Evolutionary conservation across 2,888 invertebrate genomes (phyloP).

Genomic region (Tuta absoluta): DNA sequence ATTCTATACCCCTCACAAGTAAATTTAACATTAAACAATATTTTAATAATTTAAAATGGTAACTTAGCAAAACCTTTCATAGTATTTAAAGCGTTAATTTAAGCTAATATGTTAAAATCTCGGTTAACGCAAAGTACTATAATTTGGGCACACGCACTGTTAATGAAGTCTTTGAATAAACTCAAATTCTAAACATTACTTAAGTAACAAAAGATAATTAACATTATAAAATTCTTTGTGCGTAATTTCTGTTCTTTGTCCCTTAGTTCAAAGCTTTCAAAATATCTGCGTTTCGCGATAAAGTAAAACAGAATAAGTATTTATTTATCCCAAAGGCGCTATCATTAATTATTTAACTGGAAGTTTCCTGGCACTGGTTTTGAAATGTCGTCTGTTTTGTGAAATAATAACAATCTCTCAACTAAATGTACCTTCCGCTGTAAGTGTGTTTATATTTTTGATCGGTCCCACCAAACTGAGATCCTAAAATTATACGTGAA

Average conservation of each 20-base stretch:
- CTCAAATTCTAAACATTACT: not conserved
- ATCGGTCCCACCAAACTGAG: too few species aligned
- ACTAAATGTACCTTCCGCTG: too few species aligned
- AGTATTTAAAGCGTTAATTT: too few species aligned
- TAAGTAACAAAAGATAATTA: constrained; percentile 8
- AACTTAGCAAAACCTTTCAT: too few species aligned
- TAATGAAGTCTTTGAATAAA: not conserved
- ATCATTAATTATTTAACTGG: constrained; percentile 5
- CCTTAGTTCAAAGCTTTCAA: constrained; percentile 4
- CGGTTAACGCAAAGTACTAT: too few species aligned
- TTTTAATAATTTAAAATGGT: too few species aligned
- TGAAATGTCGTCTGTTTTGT: not conserved
- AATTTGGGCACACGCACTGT: not conserved
- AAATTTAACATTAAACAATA: too few species aligned
- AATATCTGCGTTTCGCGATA: not conserved
- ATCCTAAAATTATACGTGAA: too few species aligned
- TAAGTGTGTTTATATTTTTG: too few species aligned
- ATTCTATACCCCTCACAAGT: too few species aligned
- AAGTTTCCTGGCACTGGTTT: constrained; percentile 9
- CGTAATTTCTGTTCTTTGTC: not conserved
- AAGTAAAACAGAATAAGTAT: constrained; percentile 1
- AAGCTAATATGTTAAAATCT: too few species aligned
- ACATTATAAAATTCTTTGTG: constrained; percentile 4
- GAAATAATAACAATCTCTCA: too few species aligned
- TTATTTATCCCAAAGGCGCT: constrained; percentile 2